Percentiles rank a stretch among this genome's conserved stretches.
These are phyloP conservation scores for Ridgeia piscesae DNA, from an alignment of 1,140 invertebrate genomes.

Conservation along the genomic window DNA sequence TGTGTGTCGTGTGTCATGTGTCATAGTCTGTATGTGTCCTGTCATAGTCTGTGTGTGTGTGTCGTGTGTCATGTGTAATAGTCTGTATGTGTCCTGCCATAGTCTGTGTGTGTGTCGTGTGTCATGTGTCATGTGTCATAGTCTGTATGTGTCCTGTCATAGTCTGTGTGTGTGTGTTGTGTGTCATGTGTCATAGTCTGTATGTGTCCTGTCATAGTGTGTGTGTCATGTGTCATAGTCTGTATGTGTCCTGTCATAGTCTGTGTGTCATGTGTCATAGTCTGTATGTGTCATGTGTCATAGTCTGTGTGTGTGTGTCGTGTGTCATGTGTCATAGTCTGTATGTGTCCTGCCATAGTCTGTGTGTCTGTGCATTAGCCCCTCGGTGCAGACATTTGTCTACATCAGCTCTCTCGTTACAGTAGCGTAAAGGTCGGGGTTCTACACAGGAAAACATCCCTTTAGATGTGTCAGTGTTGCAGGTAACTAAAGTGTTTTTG, in stretches of 20 bases:
- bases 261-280: neutral
- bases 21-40: neutral
- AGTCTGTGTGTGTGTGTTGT: too few relatives aligned
- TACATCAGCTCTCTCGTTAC: neutral
- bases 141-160: neutral
- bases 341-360: too few relatives aligned
- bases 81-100: neutral
- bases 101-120: too few relatives aligned
- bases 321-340: constrained; percentile 14
- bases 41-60: too few relatives aligned
- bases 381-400: neutral
- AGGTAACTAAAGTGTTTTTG: constrained; percentile 12
- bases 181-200: constrained; percentile 12
- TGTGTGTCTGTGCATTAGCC: too few relatives aligned
- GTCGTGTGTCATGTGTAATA: too few relatives aligned
- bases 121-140: neutral
- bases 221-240: too few relatives aligned
- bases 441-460: too few relatives aligned
- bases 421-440: neutral
- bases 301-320: too few relatives aligned
- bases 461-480: neutral
- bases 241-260: too few relatives aligned
- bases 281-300: too few relatives aligned
- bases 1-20: neutral
- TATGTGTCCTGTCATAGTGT: neutral